Evolutionary conservation across 2,888 invertebrate species (phyloP).

Genomic region (Epistrophella euchroma): DNA sequence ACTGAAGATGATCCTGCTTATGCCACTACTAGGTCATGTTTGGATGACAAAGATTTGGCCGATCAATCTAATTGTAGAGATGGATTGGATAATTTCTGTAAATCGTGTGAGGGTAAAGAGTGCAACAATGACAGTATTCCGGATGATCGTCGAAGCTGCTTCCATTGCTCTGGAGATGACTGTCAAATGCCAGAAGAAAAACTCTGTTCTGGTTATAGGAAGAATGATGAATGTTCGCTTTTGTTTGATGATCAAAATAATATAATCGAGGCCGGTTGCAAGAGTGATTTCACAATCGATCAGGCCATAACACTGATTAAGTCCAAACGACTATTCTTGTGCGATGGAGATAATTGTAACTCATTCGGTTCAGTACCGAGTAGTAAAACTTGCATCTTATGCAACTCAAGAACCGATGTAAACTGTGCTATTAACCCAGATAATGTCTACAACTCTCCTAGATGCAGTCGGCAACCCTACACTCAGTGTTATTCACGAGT

Average conservation of each 20-base stretch:
- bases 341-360: conserved; percentile 79
- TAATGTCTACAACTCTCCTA: conserved; percentile 72
- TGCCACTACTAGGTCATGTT: conserved; percentile 79
- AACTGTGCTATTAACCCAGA: conserved; percentile 78
- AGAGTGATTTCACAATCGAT: conserved; percentile 79
- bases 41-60: conserved; percentile 80
- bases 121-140: conserved; percentile 79
- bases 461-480: conserved; percentile 77
- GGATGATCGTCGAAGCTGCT: conserved; percentile 77
- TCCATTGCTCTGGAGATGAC: conserved; percentile 78
- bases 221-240: conserved; percentile 79
- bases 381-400: conserved; percentile 78
- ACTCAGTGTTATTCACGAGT: conserved; percentile 81
- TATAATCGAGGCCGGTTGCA: conserved; percentile 78
- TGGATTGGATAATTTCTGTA: conserved; percentile 77
- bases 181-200: conserved; percentile 77
- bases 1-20: conserved; percentile 79
- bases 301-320: conserved; percentile 78
- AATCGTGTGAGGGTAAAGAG: conserved; percentile 76
- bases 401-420: conserved; percentile 80
- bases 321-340: conserved; percentile 78
- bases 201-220: conserved; percentile 78
- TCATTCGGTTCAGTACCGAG: conserved; percentile 76
- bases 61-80: conserved; percentile 79
- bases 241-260: conserved; percentile 78